These are phyloP conservation scores for Sialia sialis DNA, from an alignment of 2,113 vertebrate species.

Conservation along the genomic window DNA sequence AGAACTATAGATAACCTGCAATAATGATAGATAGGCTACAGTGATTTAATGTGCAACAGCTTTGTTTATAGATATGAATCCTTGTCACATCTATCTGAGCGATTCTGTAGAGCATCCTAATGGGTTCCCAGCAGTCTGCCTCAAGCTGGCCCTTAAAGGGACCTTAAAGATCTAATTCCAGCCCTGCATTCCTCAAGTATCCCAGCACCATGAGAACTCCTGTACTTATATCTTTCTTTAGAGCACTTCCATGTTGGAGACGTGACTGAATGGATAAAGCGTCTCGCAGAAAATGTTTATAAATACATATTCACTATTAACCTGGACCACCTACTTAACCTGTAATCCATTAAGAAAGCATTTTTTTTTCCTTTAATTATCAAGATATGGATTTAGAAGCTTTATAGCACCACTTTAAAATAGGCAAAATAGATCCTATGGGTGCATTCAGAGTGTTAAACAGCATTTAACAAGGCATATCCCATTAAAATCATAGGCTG, in stretches of 20 bases:
- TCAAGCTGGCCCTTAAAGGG: not conserved
- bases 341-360: not conserved
- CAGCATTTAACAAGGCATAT: constrained; percentile 7
- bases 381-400: not conserved
- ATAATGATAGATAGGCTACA: not conserved
- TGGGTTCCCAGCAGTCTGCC: not conserved
- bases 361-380: not conserved
- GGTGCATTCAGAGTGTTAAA: not conserved
- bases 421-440: not conserved
- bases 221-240: not conserved
- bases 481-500: not conserved
- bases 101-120: not conserved
- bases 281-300: not conserved
- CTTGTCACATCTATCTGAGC: rapidly evolving
- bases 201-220: not conserved
- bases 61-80: not conserved
- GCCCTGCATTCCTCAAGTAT: not conserved
- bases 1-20: not conserved
- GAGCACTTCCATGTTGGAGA: not conserved
- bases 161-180: not conserved
- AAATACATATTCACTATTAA: not conserved
- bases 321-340: not conserved
- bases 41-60: not conserved
- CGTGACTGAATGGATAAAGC: not conserved
- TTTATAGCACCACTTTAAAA: not conserved